These are phyloP conservation scores for Pristionchus arcanus DNA, from an alignment of 2,888 invertebrate genomes.

Conservation along the genomic window DNA sequence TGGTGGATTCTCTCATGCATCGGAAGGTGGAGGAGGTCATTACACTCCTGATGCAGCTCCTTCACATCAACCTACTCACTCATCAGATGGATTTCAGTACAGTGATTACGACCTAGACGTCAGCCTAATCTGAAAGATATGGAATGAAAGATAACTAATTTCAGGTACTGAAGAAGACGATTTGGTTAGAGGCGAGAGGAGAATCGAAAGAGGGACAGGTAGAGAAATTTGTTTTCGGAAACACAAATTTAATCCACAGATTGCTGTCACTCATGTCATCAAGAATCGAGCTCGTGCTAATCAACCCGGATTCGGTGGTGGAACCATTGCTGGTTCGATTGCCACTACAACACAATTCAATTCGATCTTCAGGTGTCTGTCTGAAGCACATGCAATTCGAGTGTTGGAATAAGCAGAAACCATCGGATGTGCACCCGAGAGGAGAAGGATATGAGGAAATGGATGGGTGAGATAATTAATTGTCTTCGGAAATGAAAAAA, in stretches of 20 bases:
- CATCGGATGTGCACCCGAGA: neutral
- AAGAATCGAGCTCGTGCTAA: conserved; percentile 40
- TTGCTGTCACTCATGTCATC: conserved; percentile 27
- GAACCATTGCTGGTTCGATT: neutral
- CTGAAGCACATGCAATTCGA: conserved; percentile 7
- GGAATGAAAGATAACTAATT: neutral
- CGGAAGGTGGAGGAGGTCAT: neutral
- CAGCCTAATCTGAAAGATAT: neutral
- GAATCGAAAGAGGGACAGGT: conserved; percentile 33
- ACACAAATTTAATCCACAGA: neutral
- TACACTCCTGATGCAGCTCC: neutral
- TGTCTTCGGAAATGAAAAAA: neutral
- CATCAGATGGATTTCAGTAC: neutral
- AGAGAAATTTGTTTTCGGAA: neutral
- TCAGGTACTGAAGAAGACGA: conserved; percentile 40
- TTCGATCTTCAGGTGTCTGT: neutral
- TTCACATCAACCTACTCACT: neutral
- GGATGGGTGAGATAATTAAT: neutral
- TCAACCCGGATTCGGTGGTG: neutral
- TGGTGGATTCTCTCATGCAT: neutral
- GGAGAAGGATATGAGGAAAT: neutral
- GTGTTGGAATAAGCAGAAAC: neutral
- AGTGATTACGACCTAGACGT: neutral
- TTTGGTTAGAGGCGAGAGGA: conserved; percentile 42
- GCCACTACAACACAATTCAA: neutral